phyloP scores from a whole-genome alignment of 2,113 vertebrate genomes.

The Salvelinus namaycush region DNA sequence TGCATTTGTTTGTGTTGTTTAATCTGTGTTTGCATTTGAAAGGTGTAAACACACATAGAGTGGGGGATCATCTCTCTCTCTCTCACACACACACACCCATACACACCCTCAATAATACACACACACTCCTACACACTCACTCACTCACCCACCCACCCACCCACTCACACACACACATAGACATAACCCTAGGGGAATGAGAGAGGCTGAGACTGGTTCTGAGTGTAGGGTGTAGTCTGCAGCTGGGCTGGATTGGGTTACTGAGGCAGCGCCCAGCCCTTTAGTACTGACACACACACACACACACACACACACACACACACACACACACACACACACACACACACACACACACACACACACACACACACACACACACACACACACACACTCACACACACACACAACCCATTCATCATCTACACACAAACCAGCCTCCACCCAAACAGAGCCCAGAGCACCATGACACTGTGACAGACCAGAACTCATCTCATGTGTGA shows the following conservation, averaged over 20 bases:
- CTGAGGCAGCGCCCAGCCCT: neutral
- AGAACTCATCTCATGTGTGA: neutral
- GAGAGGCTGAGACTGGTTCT: constrained; percentile 4
- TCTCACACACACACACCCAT: neutral
- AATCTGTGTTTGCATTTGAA: neutral
- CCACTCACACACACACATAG: neutral
- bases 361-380: neutral
- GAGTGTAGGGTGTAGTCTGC: constrained; percentile 10
- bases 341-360: neutral
- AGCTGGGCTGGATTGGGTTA: constrained; percentile 18
- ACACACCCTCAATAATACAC: neutral
- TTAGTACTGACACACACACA: neutral
- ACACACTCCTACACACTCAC: neutral
- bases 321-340: neutral
- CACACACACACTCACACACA: neutral
- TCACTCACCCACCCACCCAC: neutral
- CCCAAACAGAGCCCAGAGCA: no score
- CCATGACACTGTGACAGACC: neutral
- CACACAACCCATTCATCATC: neutral
- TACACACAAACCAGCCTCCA: neutral
- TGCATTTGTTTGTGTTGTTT: neutral
- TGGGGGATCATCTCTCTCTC: neutral
- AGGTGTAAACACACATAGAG: neutral
- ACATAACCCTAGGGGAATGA: neutral
- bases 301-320: neutral